Conservation (phyloP, 2,888 invertebrate species). For the Platycnemis pennipes region DNA sequence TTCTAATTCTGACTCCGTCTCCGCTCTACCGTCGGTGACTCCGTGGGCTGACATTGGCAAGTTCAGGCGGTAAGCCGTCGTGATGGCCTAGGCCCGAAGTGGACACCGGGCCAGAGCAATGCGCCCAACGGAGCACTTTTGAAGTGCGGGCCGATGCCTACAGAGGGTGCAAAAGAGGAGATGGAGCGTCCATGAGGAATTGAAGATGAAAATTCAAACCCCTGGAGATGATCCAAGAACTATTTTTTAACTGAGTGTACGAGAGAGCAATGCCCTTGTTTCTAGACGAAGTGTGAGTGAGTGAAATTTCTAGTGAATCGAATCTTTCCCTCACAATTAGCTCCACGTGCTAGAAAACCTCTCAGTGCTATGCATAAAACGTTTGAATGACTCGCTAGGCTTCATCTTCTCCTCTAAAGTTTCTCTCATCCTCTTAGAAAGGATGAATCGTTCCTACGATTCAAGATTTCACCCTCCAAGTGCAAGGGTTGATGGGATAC, state of each 20-base stretch:
- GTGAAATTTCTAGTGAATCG: background rate
- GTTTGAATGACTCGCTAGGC: background rate
- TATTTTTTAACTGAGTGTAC: slow-evolving; percentile 8
- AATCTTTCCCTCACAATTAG: background rate
- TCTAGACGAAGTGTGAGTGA: background rate
- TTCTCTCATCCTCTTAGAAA: background rate
- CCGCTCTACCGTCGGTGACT: background rate
- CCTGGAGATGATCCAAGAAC: background rate
- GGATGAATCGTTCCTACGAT: background rate
- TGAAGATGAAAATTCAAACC: background rate
- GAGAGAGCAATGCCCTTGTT: background rate
- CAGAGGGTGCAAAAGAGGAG: background rate
- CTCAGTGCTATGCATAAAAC: background rate
- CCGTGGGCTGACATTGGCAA: background rate
- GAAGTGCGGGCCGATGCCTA: background rate
- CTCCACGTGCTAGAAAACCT: background rate
- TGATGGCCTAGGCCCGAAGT: background rate
- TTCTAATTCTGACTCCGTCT: background rate
- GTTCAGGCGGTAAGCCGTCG: background rate
- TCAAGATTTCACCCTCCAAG: background rate
- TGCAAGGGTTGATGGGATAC: background rate
- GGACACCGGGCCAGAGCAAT: background rate
- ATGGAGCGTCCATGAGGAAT: background rate
- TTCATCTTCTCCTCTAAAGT: background rate
- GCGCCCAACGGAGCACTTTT: background rate